phyloP scores from a whole-genome alignment of 2,888 invertebrate species.

The Limnephilus auricula region DNA sequence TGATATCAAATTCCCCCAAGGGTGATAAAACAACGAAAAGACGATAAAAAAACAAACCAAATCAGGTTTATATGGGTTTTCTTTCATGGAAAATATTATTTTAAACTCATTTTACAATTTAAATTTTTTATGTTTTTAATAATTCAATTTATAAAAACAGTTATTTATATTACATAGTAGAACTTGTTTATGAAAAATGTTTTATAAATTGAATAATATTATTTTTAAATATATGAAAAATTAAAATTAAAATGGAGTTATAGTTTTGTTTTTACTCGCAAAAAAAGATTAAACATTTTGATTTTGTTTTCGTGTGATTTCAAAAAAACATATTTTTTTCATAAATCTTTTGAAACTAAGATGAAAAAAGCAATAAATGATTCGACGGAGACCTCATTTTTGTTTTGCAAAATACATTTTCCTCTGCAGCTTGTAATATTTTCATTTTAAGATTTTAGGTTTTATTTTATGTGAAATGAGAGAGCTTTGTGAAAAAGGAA shows the following conservation, averaged over 20 bases:
- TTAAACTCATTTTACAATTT: no score
- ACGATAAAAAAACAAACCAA: neutral
- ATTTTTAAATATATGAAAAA: no score
- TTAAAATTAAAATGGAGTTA: no score
- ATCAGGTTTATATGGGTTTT: neutral
- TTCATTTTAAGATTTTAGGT: neutral
- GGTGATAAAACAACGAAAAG: neutral
- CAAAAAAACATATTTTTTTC: neutral
- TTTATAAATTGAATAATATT: no score
- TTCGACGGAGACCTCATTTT: neutral
- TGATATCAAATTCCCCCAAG: neutral
- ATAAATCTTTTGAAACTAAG: neutral
- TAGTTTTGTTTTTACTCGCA: neutral
- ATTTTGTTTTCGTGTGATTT: neutral
- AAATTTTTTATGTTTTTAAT: no score
- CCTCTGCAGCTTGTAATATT: neutral
- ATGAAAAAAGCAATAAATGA: neutral
- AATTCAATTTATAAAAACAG: no score
- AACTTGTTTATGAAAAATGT: no score
- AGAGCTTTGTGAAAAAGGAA: neutral
- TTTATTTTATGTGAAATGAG: neutral
- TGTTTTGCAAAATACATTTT: neutral
- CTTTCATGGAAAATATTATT: neutral
- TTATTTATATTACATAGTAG: no score
- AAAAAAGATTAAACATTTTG: neutral